Conservation (phyloP, 2,113 vertebrate genomes). For the Peromyscus polionotus region DNA sequence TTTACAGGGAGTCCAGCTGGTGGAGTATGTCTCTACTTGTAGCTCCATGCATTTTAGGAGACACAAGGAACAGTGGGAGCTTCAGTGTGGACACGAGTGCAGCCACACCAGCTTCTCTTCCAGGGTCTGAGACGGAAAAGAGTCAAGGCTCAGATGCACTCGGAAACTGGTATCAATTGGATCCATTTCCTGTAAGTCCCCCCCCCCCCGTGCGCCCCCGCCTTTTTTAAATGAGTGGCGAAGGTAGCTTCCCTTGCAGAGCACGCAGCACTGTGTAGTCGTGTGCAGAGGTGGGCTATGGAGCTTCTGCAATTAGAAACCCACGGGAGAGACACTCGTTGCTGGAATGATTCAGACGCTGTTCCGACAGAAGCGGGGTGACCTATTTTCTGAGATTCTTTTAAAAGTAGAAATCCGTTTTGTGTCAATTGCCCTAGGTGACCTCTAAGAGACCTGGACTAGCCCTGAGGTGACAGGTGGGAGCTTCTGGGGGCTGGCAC, state of each 20-base stretch:
- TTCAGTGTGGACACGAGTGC: background rate
- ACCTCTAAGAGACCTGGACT: constrained; percentile 31
- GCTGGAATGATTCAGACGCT: constrained; percentile 34
- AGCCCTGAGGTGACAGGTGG: background rate
- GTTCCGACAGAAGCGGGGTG: constrained; percentile 62
- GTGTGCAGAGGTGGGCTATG: background rate
- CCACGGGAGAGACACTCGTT: constrained; percentile 38
- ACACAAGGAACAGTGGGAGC: background rate
- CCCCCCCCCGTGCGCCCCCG: background rate
- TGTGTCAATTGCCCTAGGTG: constrained; percentile 3
- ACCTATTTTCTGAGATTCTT: constrained; percentile 74
- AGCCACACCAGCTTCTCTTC: background rate
- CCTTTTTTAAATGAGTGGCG: background rate
- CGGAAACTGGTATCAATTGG: background rate
- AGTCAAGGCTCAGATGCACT: background rate
- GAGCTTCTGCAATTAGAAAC: constrained; percentile 57
- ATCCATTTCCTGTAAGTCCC: constrained; percentile 25
- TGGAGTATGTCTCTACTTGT: background rate
- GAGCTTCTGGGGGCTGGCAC: background rate
- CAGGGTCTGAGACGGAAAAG: background rate
- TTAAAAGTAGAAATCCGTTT: constrained; percentile 57
- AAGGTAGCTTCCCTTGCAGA: constrained; percentile 47
- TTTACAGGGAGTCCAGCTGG: background rate
- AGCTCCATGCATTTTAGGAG: background rate
- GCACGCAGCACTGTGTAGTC: fast-evolving